Base-by-base conservation (phyloP, 2,797 vertebrate species). In the Rhinophrynus dorsalis region DNA sequence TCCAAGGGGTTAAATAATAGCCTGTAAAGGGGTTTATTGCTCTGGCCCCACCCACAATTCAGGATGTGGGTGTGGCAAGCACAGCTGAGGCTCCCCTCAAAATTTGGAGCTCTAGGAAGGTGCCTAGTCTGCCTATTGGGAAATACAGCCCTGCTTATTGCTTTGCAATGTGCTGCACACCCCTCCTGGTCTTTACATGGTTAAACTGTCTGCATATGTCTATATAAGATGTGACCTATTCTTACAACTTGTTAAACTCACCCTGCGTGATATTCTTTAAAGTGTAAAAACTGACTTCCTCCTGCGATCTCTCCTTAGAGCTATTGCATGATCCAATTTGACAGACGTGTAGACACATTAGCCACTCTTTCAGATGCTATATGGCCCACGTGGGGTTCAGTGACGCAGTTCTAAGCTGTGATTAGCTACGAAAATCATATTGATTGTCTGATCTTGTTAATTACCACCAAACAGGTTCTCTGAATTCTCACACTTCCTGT, bases 391-490 rank as follows among this genome's bases (percentile, higher is more conserved):
- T 65, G 68, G 35, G 23, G 40, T 51, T 54, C 61, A 35, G 17
- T 72, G 69, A 72, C 69, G 69, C 61, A 65, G 52, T 65, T 66
- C 55, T n/a, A 44, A 52, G 69, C 61, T 42, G 61, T 59, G 66
- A 72, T 72, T 72, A 72, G 61, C 61, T 59, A 51, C 65, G 60
- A 65, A 50, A 65, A 44, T 72, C 45, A n/a, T 66, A 72, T 59
- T 71, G 68, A 71, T 71, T 72, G 69, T 66, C 45, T 58, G 44
- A 51, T 56, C 1, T 32, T 52, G 61, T 45, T 72, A 72, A 72
- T 72, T 72, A 59, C 68, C 54, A 59, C 33, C 61, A 51, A 42
- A 52, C 69, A 65, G 69, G 69, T 72, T 66, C 61, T 45, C 15
- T 18, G 69, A 58, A 18, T 26, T 32, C 35, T 72, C 54, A 59